phyloP scores from a whole-genome alignment of 2,888 invertebrate species.

The Chrysolina haemoptera region DNA sequence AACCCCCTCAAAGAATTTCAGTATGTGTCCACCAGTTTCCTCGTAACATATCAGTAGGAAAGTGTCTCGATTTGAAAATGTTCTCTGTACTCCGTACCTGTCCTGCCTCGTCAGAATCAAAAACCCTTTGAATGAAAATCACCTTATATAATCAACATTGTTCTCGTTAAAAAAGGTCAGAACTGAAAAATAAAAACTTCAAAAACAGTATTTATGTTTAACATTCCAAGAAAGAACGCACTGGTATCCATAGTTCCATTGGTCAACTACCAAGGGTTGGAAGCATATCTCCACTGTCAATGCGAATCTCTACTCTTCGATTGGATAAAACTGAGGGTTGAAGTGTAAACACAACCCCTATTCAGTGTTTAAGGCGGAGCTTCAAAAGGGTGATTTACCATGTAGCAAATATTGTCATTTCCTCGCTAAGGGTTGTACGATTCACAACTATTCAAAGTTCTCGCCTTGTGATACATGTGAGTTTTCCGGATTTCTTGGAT shows the following conservation, averaged over 20 bases:
- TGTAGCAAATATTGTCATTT: constrained; percentile 61
- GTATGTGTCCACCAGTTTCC: no score
- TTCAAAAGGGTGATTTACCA: constrained; percentile 61
- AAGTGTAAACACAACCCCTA: constrained; percentile 66
- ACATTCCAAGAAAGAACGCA: constrained; percentile 53
- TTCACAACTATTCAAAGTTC: constrained; percentile 43
- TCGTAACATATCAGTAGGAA: no score
- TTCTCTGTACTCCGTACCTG: no score
- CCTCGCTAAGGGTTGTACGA: constrained; percentile 52
- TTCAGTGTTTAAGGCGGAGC: constrained; percentile 64
- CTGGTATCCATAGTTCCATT: constrained; percentile 60
- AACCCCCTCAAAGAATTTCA: no score
- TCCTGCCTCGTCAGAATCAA: background rate
- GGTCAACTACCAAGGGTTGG: constrained; percentile 65
- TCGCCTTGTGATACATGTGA: constrained; percentile 47
- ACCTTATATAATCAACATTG: constrained; percentile 36
- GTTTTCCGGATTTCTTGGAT: constrained; percentile 34
- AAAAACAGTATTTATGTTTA: constrained; percentile 53
- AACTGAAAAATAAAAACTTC: constrained; percentile 40
- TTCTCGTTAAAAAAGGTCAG: constrained; percentile 32
- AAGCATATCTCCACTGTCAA: constrained; percentile 60
- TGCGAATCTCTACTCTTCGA: constrained; percentile 59
- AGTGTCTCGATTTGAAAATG: no score
- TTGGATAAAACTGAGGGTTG: constrained; percentile 65
- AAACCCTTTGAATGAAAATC: constrained; percentile 6